Evolutionary conservation across 2,797 vertebrate species (phyloP), one percentile per base, ranked within the genome.

Genomic region (Acanthiza pusilla): DNA sequence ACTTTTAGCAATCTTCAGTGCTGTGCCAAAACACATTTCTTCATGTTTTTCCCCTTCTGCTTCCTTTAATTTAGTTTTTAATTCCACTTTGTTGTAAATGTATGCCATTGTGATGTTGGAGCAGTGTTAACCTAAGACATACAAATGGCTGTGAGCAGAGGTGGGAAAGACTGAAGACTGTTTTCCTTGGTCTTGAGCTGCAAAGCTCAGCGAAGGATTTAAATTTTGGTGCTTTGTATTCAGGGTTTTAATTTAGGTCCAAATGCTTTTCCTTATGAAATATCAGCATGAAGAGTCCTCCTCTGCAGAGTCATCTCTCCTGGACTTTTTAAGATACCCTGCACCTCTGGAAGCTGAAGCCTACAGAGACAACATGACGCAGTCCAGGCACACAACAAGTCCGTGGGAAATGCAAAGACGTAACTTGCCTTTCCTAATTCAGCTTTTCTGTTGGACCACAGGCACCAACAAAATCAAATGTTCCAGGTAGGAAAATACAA

Each of bases 311-410:
- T 0, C 45, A 36, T 76, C 36, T 76, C 50, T 80, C 21, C 11
- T 3, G 14, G 40, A 6, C 34, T 73, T 48, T 54, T 22, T 84
- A 22, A 86, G 43, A 60, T 3, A 32, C 5, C 2, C 47, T 21
- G 16, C 20, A 11, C 13, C 25, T 60, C 72, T 29, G 50, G 40
- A 77, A 63, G 26, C 10, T 42, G 62, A 75, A 61, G 34, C 16
- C 27, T 58, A 8, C 7, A 3, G 57, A 71, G 34, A 34, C 0
- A 0, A 25, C 7, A 2, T 2, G 8, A 42, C 32, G 26, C 8
- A 43, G 38, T 29, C 20, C 65, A 55, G 70, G 48, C 29, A 18
- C 7, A 27, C 0, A 2, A 27, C 0, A 2, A 57, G 10, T 29
- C 54, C 57, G 23, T 32, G 51, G 34, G 26, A 42, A 79, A 89